Evolutionary conservation across 2,888 invertebrate species (phyloP).

Genomic region (Watsonalla binaria): DNA sequence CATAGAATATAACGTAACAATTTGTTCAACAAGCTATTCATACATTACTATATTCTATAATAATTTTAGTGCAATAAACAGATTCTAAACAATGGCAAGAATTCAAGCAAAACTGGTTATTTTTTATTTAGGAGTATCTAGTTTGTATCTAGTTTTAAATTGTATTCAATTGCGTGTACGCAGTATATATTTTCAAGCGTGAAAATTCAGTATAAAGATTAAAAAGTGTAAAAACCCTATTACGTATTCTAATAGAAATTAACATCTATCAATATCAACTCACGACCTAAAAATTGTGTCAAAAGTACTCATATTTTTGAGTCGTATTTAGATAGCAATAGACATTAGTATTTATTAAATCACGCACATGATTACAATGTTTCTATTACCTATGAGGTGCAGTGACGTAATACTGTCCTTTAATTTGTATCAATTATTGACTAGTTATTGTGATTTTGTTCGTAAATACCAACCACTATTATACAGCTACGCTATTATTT

Average conservation of each 20-base stretch:
- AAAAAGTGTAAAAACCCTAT: slow-evolving; percentile 23
- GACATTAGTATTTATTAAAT: slow-evolving; percentile 2
- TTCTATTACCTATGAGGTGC: slow-evolving; percentile 30
- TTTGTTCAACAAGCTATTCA: too few relatives aligned
- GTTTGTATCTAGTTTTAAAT: too few relatives aligned
- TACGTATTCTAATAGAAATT: slow-evolving; percentile 13
- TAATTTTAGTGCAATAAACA: too few relatives aligned
- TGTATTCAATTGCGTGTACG: too few relatives aligned
- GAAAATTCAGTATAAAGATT: slow-evolving; percentile 25
- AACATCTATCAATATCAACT: slow-evolving; percentile 1
- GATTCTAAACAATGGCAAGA: too few relatives aligned
- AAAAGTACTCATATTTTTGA: too few relatives aligned
- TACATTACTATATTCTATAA: too few relatives aligned
- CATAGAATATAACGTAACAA: too few relatives aligned
- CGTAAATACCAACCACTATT: slow-evolving; percentile 39
- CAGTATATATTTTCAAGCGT: slow-evolving; percentile 11
- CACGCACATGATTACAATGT: slow-evolving; percentile 8
- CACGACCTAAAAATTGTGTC: too few relatives aligned
- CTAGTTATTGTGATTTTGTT: slow-evolving; percentile 38
- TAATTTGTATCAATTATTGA: slow-evolving; percentile 18
- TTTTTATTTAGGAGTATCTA: too few relatives aligned
- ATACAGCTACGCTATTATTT: slow-evolving; percentile 31
- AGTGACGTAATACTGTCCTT: slow-evolving; percentile 41
- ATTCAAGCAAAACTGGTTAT: too few relatives aligned
- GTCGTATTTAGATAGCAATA: slow-evolving; percentile 1